Evolutionary conservation across 2,113 vertebrate species (phyloP), one percentile per base, ranked within the genome.

Genomic region (Plectropomus leopardus): DNA sequence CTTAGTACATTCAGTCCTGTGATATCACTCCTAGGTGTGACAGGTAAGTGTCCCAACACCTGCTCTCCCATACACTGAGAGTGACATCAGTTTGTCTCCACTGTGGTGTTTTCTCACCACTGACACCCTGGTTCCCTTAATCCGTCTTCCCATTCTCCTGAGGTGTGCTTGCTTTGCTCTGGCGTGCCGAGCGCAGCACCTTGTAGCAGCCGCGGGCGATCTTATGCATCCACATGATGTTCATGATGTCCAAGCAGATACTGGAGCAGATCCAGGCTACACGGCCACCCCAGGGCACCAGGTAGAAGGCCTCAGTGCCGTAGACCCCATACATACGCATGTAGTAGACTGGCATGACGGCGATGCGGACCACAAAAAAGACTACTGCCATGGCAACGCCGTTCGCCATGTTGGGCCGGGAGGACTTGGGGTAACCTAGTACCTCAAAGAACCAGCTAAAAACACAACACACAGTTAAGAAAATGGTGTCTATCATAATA

Each of bases 361-460:
- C 95, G 72, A 99, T 97, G 85, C 98, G 95, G 86, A 97, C 97
- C 55, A 96, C 44, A 91, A 99, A 99, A 95, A 99, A 99, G 57
- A 96, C 95, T 5, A 92, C 85, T 0, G 97, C 97, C 98, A 99
- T 99, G 89, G 98, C 95, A 23, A 99, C 89, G 3, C 98, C 98
- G 44, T 99, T 99, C 78, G 96, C 87, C 89, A 99, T 96, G 80
- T 99, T 99, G 76, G 94, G 95, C 80, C 94, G 95, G 69, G 96
- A 98, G 91, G 96, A 95, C 89, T 96, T 99, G 72, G 97, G 93
- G 87, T 98, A 99, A 79, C 97, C 96, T 86, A 99, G 94, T 72
- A 95, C 93, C 94, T 99, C 98, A 92, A 98, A 98, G 95, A 99
- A 99, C 98, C 98, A 99, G 93, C 98, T 99, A 95, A 70, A n/a